Evolutionary conservation across 2,888 invertebrate genomes (phyloP), one percentile per base, ranked within the genome.

Genomic region (Villa cingulata): DNA sequence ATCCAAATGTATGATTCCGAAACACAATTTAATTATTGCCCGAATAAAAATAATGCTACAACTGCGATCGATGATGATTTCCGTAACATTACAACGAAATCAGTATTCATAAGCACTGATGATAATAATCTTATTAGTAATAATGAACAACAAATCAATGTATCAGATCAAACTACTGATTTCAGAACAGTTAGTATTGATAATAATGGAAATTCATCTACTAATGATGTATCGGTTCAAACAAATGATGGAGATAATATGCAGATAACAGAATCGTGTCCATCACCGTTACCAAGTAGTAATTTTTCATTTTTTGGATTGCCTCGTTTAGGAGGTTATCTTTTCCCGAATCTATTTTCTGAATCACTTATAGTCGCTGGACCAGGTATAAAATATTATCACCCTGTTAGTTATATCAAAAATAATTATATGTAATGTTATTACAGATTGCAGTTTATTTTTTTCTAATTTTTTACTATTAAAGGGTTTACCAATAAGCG

Each of bases 291-390:
- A 23, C 39, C 34, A 27, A 29, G 5, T 17, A 18, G 14, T 3
- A 20, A 19, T 20, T 37, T 29, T 19, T 34, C 38, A 37, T 37
- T 39, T 17, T 49, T 49, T 19, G 32, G 37, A 20, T 41, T 46
- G 16, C 43, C 43, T 12, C 29, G 18, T 32, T 23, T 44, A 7
- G 20, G 41, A 18, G 48, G 49, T 23, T 46, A 47, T 34, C 48
- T 54, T 14, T 53, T 55, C 16, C 55, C 54, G n/a, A 55, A 51
- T 50, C 40, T 54, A 37, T 50, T 55, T 4, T 55, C 55, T 15
- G 45, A 47, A 23, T 48, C 50, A 18, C 27, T 55, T 23, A 34
- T 55, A 7, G 42, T 46, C 20, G 50, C 51, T 34, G 43, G 48
- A 27, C 46, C 53, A 54, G 55, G 55, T 55, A 54, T 17, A 37